Evolutionary conservation across 2,113 vertebrate species (phyloP), one percentile per base, ranked within the genome.

Genomic region (Cavia porcellus): DNA sequence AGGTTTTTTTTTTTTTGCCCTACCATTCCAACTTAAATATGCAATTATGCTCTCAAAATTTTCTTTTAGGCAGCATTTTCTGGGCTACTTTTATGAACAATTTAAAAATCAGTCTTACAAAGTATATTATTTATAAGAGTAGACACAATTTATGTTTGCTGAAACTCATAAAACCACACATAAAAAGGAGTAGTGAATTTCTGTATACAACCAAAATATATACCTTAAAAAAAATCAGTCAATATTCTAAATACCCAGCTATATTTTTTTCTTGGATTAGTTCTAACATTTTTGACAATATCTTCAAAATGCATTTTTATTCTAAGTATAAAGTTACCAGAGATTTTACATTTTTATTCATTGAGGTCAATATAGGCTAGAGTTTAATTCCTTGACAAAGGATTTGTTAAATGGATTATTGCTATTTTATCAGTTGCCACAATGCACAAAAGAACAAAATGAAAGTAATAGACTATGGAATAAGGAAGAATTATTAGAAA

Each of bases 321-420:
- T 86, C 45, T 92, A 96, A 83, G 22, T 57, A 85, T 45, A 1
- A 3, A 42, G 2, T 81, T 92, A 87, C 79, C 30, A 77, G 7
- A 72, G 15, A 88, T 89, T 95, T 95, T 72, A 38, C 70, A 82
- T 85, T 96, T 92, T 97, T 84, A 85, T 92, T 90, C 22, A 84
- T 17, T 35, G 35, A 95, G 4, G 6, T 64, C 50, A 92, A 74
- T 28, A 35, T n/a, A 82, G 57, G 86, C 80, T 84, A 92, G 45
- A 35, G n/a, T 83, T 55, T 74, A 38, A 82, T 22, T 47, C 11
- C 38, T 64, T 88, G 32, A 68, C 91, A 45, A 47, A 86, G 22
- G 4, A 11, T 83, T 95, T 68, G 94, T 38, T 61, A 25, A 83
- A 89, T 45, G 3, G 55, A 80, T 68, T 83, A 84, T 55, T 42